A percentile compares a stretch with the other conserved stretches of the same genome.
Conservation (phyloP, 2,113 vertebrate genomes). For the Syngnathus scovelli region DNA sequence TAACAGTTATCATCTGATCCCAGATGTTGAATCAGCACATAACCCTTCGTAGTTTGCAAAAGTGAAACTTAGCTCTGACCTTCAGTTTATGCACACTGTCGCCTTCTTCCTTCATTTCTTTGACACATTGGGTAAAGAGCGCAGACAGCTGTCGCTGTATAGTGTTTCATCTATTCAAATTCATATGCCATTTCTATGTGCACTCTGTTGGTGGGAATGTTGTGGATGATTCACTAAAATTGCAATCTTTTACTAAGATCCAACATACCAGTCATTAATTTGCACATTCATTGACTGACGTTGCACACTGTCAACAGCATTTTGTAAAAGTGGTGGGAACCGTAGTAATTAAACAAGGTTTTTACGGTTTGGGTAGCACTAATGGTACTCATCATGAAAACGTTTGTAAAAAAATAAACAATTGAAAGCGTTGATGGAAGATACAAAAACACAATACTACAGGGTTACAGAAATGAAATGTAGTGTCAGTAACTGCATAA, state of each 20-base stretch:
- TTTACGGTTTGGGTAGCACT: not conserved
- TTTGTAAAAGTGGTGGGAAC: not conserved
- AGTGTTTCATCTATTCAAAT: not conserved
- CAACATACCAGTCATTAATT: not conserved
- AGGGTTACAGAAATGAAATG: not conserved
- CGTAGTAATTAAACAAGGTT: not conserved
- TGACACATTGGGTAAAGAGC: conserved; percentile 10
- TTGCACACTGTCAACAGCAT: not conserved
- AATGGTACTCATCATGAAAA: not conserved
- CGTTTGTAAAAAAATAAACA: not conserved
- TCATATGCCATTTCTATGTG: not conserved
- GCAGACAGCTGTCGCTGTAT: conserved; percentile 8
- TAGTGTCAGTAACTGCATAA: not conserved
- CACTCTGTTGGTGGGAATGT: not conserved
- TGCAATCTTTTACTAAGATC: not conserved
- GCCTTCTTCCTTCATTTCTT: conserved; percentile 21
- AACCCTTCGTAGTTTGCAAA: conserved; percentile 4
- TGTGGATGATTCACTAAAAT: not conserved
- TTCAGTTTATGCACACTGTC: conserved; percentile 42
- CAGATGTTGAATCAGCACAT: conserved; percentile 36
- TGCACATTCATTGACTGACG: not conserved
- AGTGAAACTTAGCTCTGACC: conserved; percentile 31
- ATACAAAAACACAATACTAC: not conserved
- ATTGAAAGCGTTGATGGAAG: not conserved
- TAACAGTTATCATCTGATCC: conserved; percentile 38